These are phyloP conservation scores for Dicaeum eximium DNA, from an alignment of 2,113 vertebrate genomes.

Conservation along the genomic window DNA sequence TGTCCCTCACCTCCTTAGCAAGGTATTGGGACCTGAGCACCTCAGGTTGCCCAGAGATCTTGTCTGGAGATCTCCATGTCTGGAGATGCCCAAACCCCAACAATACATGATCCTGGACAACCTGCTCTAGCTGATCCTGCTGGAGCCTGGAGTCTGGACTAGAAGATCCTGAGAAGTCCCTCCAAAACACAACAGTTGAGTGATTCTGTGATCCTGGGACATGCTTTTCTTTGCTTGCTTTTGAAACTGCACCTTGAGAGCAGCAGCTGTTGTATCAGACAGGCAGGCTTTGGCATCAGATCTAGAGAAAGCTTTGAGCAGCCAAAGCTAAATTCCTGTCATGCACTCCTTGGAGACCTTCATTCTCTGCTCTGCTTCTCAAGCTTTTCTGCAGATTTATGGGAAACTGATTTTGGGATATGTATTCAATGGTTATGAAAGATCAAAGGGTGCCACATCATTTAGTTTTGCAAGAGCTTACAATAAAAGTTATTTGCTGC, in stretches of 20 bases:
- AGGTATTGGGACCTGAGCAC: no score
- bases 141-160: background rate
- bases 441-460: no score
- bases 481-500: background rate
- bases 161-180: background rate
- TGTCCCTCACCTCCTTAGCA: no score
- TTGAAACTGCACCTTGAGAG: background rate
- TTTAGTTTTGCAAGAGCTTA: no score
- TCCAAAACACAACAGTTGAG: rapidly evolving
- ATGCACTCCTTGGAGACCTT: no score
- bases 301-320: background rate
- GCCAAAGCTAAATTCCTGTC: background rate
- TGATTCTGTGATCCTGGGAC: background rate
- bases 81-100: background rate
- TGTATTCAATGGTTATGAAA: no score
- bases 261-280: background rate
- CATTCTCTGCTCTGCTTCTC: no score
- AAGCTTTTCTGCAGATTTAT: no score
- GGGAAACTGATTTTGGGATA: no score
- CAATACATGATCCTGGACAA: background rate
- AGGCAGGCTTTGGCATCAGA: background rate
- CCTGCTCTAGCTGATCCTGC: background rate
- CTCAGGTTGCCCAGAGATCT: background rate
- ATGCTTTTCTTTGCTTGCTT: background rate
- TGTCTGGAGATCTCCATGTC: background rate